Conservation (phyloP, 2,113 vertebrate genomes). For the Speoplatyrhinus poulsoni region DNA sequence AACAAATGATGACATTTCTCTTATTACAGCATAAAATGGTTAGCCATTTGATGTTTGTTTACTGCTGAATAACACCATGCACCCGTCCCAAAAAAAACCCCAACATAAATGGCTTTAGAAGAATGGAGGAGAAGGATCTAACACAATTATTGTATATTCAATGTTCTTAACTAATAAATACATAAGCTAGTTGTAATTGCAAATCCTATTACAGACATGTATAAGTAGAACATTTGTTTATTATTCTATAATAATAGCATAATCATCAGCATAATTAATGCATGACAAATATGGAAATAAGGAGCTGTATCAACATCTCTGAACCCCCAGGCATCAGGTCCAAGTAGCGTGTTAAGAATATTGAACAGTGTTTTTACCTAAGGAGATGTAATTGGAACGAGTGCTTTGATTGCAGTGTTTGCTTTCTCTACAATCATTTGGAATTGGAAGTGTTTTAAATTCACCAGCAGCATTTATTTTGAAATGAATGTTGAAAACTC, state of each 20-base stretch:
- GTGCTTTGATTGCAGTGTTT: no score
- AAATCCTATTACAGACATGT: background rate
- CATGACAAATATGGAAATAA: background rate
- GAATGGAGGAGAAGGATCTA: background rate
- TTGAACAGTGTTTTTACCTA: background rate
- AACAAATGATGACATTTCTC: no score
- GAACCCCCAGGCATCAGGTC: constrained; percentile 8
- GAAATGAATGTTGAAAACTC: no score
- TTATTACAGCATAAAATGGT: no score
- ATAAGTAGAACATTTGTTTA: no score
- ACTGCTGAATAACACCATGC: no score
- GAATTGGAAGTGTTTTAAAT: no score
- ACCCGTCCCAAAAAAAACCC: background rate
- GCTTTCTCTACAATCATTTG: no score
- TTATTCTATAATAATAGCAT: background rate
- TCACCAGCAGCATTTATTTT: no score
- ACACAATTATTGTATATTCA: background rate
- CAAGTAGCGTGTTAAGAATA: background rate
- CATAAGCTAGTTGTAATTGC: background rate
- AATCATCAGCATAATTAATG: background rate
- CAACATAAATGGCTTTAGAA: background rate
- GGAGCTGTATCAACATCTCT: background rate
- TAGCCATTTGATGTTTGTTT: no score
- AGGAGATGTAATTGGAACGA: background rate
- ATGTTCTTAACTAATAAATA: background rate